Conservation (phyloP, 2,888 invertebrate genomes). For the Aricia artaxerxes region DNA sequence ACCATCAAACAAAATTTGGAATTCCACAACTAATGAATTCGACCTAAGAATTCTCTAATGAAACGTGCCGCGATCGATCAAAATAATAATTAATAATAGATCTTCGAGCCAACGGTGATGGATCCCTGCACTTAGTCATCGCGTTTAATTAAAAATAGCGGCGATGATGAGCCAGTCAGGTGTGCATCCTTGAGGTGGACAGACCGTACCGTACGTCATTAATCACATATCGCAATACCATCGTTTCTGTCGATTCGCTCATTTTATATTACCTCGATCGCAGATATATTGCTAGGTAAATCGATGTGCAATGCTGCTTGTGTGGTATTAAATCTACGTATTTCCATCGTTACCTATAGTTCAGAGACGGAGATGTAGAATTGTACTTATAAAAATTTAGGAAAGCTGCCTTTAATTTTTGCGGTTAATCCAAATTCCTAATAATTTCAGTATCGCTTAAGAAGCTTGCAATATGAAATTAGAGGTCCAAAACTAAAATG, state of each 20-base stretch:
- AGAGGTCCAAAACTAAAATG: background rate
- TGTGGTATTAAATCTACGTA: background rate
- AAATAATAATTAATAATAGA: constrained; percentile 79
- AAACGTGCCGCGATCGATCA: constrained; percentile 76
- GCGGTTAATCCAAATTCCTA: too few species aligned
- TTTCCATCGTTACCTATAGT: too few species aligned
- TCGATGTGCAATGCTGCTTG: background rate
- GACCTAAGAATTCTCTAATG: constrained; percentile 64
- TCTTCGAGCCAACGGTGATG: constrained; percentile 67
- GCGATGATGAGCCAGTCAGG: constrained; percentile 58
- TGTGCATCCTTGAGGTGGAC: constrained; percentile 42
- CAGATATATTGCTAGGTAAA: background rate
- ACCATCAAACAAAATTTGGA: constrained; percentile 45
- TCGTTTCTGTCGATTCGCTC: constrained; percentile 9
- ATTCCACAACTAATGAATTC: constrained; percentile 64
- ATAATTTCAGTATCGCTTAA: background rate
- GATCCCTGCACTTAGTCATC: constrained; percentile 76
- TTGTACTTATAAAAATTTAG: background rate
- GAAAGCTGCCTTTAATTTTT: background rate
- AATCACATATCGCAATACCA: constrained; percentile 50
- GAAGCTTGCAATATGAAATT: background rate
- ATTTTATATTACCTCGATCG: constrained; percentile 12
- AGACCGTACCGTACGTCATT: constrained; percentile 55
- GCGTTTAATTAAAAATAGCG: constrained; percentile 77
- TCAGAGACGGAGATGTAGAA: too few species aligned